Conservation (phyloP, 2,888 invertebrate genomes). For the Heteromurus nitidus region DNA sequence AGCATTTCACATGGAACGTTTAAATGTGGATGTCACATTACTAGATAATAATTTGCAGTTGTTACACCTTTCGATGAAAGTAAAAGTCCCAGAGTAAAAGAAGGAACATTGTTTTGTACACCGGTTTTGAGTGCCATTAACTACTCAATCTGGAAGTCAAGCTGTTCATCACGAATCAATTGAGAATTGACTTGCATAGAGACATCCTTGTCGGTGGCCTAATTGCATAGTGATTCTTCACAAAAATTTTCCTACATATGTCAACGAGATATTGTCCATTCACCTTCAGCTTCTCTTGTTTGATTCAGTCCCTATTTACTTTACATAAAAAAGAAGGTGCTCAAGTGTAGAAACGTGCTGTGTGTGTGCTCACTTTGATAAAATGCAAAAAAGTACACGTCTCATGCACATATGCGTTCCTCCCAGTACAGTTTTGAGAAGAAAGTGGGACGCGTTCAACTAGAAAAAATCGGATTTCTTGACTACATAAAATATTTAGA, state of each 20-base stretch:
- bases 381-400: neutral
- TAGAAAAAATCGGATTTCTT: conserved; percentile 63
- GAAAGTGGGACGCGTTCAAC: conserved; percentile 58
- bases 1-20: neutral
- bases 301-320: too few relatives aligned
- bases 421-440: neutral
- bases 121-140: neutral
- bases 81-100: neutral
- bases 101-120: neutral
- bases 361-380: neutral
- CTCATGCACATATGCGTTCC: neutral
- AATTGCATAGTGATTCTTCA: neutral
- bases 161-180: neutral
- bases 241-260: too few relatives aligned
- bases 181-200: neutral
- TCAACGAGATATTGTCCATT: too few relatives aligned
- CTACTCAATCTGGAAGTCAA: conserved; percentile 29
- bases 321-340: too few relatives aligned
- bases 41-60: neutral
- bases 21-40: neutral
- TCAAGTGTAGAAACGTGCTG: neutral
- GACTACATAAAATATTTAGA: conserved; percentile 63
- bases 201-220: neutral
- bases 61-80: neutral
- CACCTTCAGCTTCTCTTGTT: too few relatives aligned